Percentiles rank a stretch among this genome's conserved stretches.
These are phyloP conservation scores for Xenopus petersii DNA, from an alignment of 2,797 vertebrate species.

Conservation along the genomic window DNA sequence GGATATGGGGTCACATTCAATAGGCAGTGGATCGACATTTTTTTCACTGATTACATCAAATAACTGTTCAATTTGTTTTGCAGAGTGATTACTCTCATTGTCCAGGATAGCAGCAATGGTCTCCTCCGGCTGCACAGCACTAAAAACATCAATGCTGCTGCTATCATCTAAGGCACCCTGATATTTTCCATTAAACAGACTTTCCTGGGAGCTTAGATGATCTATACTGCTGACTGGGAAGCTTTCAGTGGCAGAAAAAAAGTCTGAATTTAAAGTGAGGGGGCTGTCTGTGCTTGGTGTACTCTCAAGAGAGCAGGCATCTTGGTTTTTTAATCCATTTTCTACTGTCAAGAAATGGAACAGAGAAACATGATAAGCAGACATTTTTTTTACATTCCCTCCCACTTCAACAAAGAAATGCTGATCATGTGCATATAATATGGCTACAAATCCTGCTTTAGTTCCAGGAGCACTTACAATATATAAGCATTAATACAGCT, in stretches of 20 bases:
- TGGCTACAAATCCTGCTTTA: too few relatives aligned
- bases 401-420: too few relatives aligned
- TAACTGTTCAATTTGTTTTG: not conserved
- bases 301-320: slow-evolving; percentile 61
- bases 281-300: slow-evolving; percentile 69
- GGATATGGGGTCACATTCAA: not conserved
- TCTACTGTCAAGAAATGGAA: slow-evolving; percentile 51
- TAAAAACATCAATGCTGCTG: slow-evolving; percentile 71
- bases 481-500: too few relatives aligned
- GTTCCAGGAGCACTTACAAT: too few relatives aligned
- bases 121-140: slow-evolving; percentile 57
- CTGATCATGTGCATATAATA: too few relatives aligned
- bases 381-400: too few relatives aligned
- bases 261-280: slow-evolving; percentile 71
- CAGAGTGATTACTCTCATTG: slow-evolving; percentile 33
- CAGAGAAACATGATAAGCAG: not conserved
- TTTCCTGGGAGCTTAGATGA: slow-evolving; percentile 65
- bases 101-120: slow-evolving; percentile 21
- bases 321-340: slow-evolving; percentile 50
- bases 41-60: not conserved
- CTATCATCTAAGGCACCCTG: slow-evolving; percentile 59
- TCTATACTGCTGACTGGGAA: slow-evolving; percentile 69
- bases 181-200: slow-evolving; percentile 57
- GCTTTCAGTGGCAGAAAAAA: slow-evolving; percentile 68
- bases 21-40: too few relatives aligned